Base-by-base conservation (phyloP, 2,888 invertebrate genomes). In the Tinea pellionella region DNA sequence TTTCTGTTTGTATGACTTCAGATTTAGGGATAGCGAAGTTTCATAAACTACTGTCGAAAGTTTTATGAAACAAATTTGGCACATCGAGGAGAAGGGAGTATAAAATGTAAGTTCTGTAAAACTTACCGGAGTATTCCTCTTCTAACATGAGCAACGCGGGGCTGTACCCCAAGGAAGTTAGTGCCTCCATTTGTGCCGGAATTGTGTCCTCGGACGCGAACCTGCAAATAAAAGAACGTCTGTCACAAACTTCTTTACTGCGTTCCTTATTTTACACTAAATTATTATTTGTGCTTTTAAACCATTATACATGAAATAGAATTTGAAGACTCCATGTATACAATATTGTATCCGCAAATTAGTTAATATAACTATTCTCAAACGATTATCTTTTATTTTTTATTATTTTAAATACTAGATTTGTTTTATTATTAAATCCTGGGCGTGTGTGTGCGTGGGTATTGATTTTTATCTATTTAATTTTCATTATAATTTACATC, bases 71-170 rank as follows among this genome's bases (percentile, higher is more conserved):
- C 57, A 57, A 57, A 57, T 57, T 57, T 57, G 57, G 57, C 57
- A 57, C 43, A 59, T 59, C 42, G 59, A 59, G 18, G 59, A 57
- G 57, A 57, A 57, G 53, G 32, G 41, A 60, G 58, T 15, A 58
- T 60, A 58, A 61, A 58, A 60, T 60, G 55, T 60, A 60, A 62
- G 53, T 62, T 62, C 60, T 18, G 6, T 59, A 15, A 32, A 51
- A 72, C 74, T 71, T 65, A 74, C 74, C 64, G 63, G 75, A 73
- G 29, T 72, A 73, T 1, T 68, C 73, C 32, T 74, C 75, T 2
- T 67, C 71, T 3, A 75, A 63, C 71, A 74, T 68, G 15, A 74
- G 65, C 15, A 74, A 62, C 8, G 71, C 65, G 1, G 75, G 75
- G 9, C 67, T 61, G 58, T 67, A 62, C 61, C 63, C 74, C 60